Evolutionary conservation across 2,797 vertebrate genomes (phyloP).

Genomic region (Chelon labrosus): DNA sequence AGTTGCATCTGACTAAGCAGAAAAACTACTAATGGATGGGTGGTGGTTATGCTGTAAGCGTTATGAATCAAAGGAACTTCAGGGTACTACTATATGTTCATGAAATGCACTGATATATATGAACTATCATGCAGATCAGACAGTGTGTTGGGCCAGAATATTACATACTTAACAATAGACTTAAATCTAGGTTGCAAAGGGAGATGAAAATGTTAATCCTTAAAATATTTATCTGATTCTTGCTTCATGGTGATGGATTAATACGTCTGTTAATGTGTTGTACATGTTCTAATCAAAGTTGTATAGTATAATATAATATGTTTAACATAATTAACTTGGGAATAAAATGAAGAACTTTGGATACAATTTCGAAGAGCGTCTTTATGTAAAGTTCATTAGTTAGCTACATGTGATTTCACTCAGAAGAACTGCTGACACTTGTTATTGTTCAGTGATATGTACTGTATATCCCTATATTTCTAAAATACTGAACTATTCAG

Average conservation of each 20-base stretch:
- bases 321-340: slow-evolving; percentile 36
- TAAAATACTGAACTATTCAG: no score
- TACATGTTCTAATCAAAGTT: slow-evolving; percentile 48
- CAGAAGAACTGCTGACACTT: no score
- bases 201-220: slow-evolving; percentile 18
- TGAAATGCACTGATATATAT: neutral
- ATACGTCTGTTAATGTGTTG: slow-evolving; percentile 33
- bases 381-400: neutral
- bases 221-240: slow-evolving; percentile 21
- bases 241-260: slow-evolving; percentile 49
- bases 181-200: slow-evolving; percentile 31
- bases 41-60: slow-evolving; percentile 1
- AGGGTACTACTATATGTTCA: slow-evolving; percentile 3
- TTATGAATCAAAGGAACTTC: slow-evolving; percentile 21
- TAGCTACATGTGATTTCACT: no score
- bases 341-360: slow-evolving; percentile 43
- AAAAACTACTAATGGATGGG: neutral
- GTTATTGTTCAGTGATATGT: neutral
- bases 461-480: neutral
- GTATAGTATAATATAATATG: slow-evolving; percentile 31
- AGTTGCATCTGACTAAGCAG: neutral
- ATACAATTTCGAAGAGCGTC: slow-evolving; percentile 5
- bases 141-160: slow-evolving; percentile 10
- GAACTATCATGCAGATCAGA: slow-evolving; percentile 11
- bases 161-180: neutral